Evolutionary conservation across 1,140 invertebrate genomes (phyloP).

Genomic region (Xylocopa sonorina): DNA sequence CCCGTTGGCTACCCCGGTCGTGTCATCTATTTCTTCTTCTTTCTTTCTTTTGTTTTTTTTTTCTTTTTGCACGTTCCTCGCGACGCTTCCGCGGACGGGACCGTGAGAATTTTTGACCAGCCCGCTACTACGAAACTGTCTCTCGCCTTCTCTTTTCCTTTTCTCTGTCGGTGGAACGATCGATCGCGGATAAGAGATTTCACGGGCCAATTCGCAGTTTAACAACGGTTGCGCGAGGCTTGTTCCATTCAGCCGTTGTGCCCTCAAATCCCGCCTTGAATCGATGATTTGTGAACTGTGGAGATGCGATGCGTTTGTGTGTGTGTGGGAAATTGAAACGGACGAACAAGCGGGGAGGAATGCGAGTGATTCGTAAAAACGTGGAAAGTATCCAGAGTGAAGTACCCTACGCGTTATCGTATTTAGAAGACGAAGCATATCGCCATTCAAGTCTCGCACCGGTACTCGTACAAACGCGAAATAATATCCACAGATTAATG

Average conservation of each 20-base stretch:
- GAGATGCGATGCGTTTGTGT: no score
- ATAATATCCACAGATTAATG: no score
- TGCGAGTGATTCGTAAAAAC: no score
- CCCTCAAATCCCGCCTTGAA: neutral
- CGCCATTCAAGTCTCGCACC: no score
- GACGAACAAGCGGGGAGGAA: no score
- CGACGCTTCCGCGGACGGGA: conserved; percentile 17
- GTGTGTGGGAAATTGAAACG: no score
- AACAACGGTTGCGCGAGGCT: neutral
- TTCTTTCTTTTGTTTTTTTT: no score
- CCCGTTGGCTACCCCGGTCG: conserved; percentile 10
- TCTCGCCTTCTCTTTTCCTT: neutral
- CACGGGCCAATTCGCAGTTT: neutral
- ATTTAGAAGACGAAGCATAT: no score
- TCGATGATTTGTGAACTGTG: neutral
- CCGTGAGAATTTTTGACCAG: conserved; percentile 41
- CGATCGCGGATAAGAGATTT: conserved; percentile 21
- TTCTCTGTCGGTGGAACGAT: neutral
- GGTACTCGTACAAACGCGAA: no score
- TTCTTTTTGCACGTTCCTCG: conserved; percentile 34
- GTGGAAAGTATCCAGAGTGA: no score
- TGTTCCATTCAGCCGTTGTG: neutral
- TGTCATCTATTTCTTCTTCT: conserved; percentile 44
- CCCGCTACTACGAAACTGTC: neutral
- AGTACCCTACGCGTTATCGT: no score